A percentile compares a stretch with the other conserved stretches of the same genome.
Conservation (phyloP, 2,888 invertebrate species). For the Drosophila mulleri region DNA sequence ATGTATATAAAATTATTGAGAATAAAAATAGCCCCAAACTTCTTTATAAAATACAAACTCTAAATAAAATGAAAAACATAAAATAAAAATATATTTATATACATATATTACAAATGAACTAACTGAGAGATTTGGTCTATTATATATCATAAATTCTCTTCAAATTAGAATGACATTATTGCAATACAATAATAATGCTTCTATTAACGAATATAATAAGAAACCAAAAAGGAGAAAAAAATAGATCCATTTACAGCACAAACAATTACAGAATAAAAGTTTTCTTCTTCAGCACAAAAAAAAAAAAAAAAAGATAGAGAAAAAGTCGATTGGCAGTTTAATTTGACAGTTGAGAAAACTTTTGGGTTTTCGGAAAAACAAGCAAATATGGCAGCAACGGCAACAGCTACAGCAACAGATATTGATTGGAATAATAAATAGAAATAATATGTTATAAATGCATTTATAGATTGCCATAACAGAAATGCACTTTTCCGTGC, state of each 20-base stretch:
- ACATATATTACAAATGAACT: too few species aligned
- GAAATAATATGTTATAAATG: slow-evolving; percentile 50
- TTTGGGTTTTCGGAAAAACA: slow-evolving; percentile 1
- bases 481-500: slow-evolving; percentile 70
- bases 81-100: too few species aligned
- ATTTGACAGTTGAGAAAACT: slow-evolving; percentile 23
- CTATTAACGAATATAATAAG: too few species aligned
- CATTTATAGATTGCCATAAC: slow-evolving; percentile 69
- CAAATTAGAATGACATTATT: too few species aligned
- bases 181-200: too few species aligned
- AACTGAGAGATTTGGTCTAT: background rate
- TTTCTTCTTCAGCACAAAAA: background rate
- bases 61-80: too few species aligned
- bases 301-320: too few species aligned
- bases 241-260: background rate
- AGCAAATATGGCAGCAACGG: slow-evolving; percentile 12
- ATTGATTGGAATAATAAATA: slow-evolving; percentile 44
- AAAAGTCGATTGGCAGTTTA: background rate
- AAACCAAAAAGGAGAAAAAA: too few species aligned
- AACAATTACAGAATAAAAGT: background rate
- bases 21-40: too few species aligned
- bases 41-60: too few species aligned
- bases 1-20: too few species aligned
- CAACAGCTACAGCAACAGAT: background rate
- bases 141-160: background rate